Base-by-base conservation (phyloP, 2,888 invertebrate genomes). In the Orchesella flavescens region DNA sequence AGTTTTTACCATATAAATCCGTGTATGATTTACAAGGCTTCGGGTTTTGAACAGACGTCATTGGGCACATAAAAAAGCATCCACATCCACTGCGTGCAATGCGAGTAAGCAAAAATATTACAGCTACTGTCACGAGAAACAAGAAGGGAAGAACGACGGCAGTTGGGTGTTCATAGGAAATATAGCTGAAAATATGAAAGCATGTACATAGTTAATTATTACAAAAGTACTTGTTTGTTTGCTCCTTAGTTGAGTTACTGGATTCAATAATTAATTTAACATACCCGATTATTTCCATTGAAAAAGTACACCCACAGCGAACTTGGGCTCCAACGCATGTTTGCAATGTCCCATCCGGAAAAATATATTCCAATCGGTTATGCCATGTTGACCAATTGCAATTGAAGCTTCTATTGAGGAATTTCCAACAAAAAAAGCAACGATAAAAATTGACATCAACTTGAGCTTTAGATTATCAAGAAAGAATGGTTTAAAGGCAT, bases 281-380 rank as follows among this genome's bases (percentile, higher is more conserved):
- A 15, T 24, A 75, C 74, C 76, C 55, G 19, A 76, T 57, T 24
- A 76, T 3, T 1, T 13, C 12, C 66, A 76, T 55, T 17, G 57
- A 5, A 2, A 13, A 23, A 9, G 76, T 76, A n/a, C 76, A 76
- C 5, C 57, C 76, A 23, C 76, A 76, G 43, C 76, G 65, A 55
- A 76, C 66, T 55, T 76, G 66, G 24, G 76, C 76, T 17, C 76
- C 76, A 3, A 76, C 66, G 55, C 76, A 76, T 15, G 66, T 66
- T 57, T 76, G 76, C 5, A 44, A 0, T 1, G 66, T 66, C 13
- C 66, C 76, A 66, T 76, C 76, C 43, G 76, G 76, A 43, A 76
- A 76, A n/a, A 44, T 15, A 10, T 66, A 24, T 15, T 68, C 15
- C 1, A 21, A 17, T 1, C 24, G 66, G 10, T 76, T 53, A 17